Conservation (phyloP, 2,888 invertebrate genomes). For the Endotricha flammealis region DNA sequence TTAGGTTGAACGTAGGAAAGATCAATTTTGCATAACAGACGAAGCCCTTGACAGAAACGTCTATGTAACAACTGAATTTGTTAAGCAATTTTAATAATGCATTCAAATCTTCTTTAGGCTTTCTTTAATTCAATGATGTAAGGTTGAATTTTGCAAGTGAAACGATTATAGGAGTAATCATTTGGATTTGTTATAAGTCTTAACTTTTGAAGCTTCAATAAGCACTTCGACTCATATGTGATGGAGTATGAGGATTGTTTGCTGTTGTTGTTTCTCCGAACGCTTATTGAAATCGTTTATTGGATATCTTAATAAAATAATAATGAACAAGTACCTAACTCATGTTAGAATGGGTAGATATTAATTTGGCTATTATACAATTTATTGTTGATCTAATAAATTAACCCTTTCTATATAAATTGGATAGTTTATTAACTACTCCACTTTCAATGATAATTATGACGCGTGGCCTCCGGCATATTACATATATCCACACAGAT, state of each 20-base stretch:
- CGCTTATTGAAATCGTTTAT: slow-evolving; percentile 5
- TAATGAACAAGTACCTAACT: too few relatives aligned
- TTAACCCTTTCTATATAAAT: too few relatives aligned
- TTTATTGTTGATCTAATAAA: too few relatives aligned
- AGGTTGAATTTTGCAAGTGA: slow-evolving; percentile 21
- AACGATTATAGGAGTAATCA: slow-evolving; percentile 8
- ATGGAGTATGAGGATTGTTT: slow-evolving; percentile 15
- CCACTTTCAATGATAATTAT: too few relatives aligned
- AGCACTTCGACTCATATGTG: slow-evolving; percentile 33
- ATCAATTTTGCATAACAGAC: slow-evolving; percentile 14
- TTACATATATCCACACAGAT: too few relatives aligned
- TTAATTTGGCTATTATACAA: too few relatives aligned
- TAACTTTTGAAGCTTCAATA: slow-evolving; percentile 37
- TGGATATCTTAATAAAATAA: too few relatives aligned
- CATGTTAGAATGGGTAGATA: too few relatives aligned
- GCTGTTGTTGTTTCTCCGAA: slow-evolving; percentile 10
- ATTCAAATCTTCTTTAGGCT: slow-evolving; percentile 18
- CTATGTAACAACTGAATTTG: slow-evolving; percentile 39
- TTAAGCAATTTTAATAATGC: slow-evolving; percentile 35
- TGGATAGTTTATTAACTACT: too few relatives aligned
- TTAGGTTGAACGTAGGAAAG: slow-evolving; percentile 7
- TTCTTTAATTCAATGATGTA: slow-evolving; percentile 24
- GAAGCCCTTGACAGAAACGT: slow-evolving; percentile 14
- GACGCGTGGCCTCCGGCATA: too few relatives aligned
- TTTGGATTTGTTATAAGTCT: slow-evolving; percentile 28